Conservation (phyloP, 2,797 vertebrate species). For the Enteromius treurensis region DNA sequence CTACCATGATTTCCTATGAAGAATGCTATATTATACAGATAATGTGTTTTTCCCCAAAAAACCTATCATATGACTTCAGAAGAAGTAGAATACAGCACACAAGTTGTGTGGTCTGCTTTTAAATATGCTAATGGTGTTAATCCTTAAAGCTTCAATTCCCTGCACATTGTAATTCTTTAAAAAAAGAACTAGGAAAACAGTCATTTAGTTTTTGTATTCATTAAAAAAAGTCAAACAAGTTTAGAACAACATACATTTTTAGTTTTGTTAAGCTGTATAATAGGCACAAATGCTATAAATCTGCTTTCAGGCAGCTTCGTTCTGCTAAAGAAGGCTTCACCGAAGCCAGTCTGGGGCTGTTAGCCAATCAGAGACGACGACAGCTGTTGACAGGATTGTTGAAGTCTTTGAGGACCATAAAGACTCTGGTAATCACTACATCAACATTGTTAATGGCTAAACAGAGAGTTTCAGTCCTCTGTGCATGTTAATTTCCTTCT, state of each 20-base stretch:
- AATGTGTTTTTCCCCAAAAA: neutral
- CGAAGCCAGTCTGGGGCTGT: conserved; percentile 91
- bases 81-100: neutral
- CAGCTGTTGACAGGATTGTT: conserved; percentile 93
- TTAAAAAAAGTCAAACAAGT: neutral
- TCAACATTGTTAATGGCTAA: conserved; percentile 18
- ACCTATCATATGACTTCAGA: neutral
- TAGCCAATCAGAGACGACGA: conserved; percentile 94
- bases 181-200: neutral
- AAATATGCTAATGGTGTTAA: neutral
- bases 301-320: conserved; percentile 84
- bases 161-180: neutral
- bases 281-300: neutral
- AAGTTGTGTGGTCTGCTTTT: neutral
- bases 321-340: conserved; percentile 95
- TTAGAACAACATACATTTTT: neutral
- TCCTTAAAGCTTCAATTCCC: neutral
- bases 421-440: conserved; percentile 87
- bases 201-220: neutral
- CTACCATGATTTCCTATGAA: neutral
- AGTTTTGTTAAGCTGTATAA: neutral
- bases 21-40: neutral
- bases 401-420: conserved; percentile 97
- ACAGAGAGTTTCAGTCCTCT: conserved; percentile 17
- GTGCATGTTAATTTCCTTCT: neutral